Evolutionary conservation across 2,888 invertebrate genomes (phyloP), one percentile per base, ranked within the genome.

Genomic region (Dryococelus australis): DNA sequence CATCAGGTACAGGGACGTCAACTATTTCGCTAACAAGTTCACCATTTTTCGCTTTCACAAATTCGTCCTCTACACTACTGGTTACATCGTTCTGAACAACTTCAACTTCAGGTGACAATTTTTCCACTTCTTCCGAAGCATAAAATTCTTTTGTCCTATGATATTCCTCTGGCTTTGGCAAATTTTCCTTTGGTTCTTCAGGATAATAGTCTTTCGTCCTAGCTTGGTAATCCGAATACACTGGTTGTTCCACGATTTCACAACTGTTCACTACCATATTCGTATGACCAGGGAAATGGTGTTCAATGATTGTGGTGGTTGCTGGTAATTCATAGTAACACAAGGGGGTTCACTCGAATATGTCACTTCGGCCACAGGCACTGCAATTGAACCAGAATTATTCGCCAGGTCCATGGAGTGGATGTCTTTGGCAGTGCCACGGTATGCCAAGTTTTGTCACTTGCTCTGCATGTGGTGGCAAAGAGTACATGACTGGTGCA

Each of bases 91-190:
- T n/a, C 65, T 65, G 65, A 8, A 65, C 65, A 16, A 65, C 65
- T 65, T 65, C 65, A n/a, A 16, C 8, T 20, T n/a, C 6, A 65
- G 65, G 65, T 20, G n/a, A 65, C n/a, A 24, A 3, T n/a, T 65
- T n/a, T 20, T 24, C 16, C 65, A 24, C 24, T 65, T 65, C 65
- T 65, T 65, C 65, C 20, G n/a, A 16, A 24, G 20, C 1, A 65
- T 65, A 24, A 65, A 65, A 65, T 65, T 65, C 65, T n/a, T n/a
- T 65, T 65, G 65, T 65, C 65, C 65, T 65, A 65, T 65, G 65
- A 65, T 24, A 65, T 20, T 65, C 65, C 65, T 65, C 65, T 65
- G 65, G 65, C 16, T 47, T 47, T 16, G 47, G 47, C 16, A 16
- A 47, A 47, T 10, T 47, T 65, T 65, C 65, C 65, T 65, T 65